A percentile compares a stretch with the other conserved stretches of the same genome.
These are phyloP conservation scores for Neoitamus cyanurus DNA, from an alignment of 2,888 invertebrate genomes.

Conservation along the genomic window DNA sequence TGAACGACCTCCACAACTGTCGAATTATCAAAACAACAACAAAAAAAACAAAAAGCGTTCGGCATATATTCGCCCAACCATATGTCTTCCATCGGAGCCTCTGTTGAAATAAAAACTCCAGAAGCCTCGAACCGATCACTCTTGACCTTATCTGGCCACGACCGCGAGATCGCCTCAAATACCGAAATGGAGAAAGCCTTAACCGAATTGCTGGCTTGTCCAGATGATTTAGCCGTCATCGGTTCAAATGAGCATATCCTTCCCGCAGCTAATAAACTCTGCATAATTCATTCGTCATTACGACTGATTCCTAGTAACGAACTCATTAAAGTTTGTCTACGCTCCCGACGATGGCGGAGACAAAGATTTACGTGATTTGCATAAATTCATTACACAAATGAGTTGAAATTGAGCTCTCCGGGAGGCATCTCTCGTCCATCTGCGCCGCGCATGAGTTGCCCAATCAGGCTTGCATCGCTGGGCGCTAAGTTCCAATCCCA, in stretches of 20 bases:
- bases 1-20: not conserved
- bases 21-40: no score
- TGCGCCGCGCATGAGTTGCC: not conserved
- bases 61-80: not conserved
- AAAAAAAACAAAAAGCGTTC: not conserved
- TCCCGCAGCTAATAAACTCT: not conserved
- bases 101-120: not conserved
- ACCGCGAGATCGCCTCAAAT: not conserved
- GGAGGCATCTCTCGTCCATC: not conserved
- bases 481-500: not conserved
- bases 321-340: not conserved
- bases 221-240: not conserved
- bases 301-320: not conserved
- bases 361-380: constrained; percentile 32
- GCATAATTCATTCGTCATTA: not conserved
- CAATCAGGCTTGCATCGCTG: not conserved
- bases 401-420: not conserved
- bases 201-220: not conserved
- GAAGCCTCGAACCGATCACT: not conserved
- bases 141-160: not conserved
- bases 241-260: not conserved
- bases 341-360: not conserved
- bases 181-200: not conserved
- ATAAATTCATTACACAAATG: constrained; percentile 19
- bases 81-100: not conserved